Percentiles rank a stretch among this genome's conserved stretches.
Evolutionary conservation across 2,888 invertebrate genomes (phyloP).

Genomic region (Rhamphomyia laevipes): DNA sequence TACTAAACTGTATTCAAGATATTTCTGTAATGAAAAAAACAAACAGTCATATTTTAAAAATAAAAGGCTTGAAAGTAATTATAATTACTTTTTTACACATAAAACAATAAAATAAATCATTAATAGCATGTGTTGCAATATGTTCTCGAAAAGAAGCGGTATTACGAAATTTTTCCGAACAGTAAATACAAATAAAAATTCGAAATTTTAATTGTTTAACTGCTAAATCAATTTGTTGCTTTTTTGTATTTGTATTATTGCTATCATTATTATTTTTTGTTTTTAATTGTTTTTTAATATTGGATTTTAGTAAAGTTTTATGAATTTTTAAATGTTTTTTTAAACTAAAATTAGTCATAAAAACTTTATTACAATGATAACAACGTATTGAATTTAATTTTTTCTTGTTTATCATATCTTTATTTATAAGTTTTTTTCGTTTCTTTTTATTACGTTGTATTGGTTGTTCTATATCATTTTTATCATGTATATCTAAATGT

Average conservation of each 20-base stretch:
- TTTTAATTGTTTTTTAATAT: too few species aligned
- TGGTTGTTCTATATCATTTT: slow-evolving; percentile 11
- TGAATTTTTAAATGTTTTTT: slow-evolving; percentile 17
- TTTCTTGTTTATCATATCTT: not conserved
- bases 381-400: slow-evolving; percentile 16
- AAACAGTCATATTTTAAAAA: slow-evolving; percentile 2
- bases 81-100: slow-evolving; percentile 47
- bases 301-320: slow-evolving; percentile 4
- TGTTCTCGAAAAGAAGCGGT: not conserved
- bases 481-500: slow-evolving; percentile 45
- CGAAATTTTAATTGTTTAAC: too few species aligned
- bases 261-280: not conserved
- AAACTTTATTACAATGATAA: slow-evolving; percentile 17
- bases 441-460: slow-evolving; percentile 9
- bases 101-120: slow-evolving; percentile 56
- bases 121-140: slow-evolving; percentile 46
- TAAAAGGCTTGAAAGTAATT: not conserved
- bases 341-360: slow-evolving; percentile 18
- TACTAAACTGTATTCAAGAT: slow-evolving; percentile 55
- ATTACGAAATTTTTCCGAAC: slow-evolving; percentile 46
- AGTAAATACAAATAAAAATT: slow-evolving; percentile 49
- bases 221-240: slow-evolving; percentile 14
- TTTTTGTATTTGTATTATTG: not conserved
- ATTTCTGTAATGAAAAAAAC: slow-evolving; percentile 35
- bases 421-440: slow-evolving; percentile 4